phyloP scores from a whole-genome alignment of 2,113 vertebrate species.

The Colistium nudipinnis region DNA sequence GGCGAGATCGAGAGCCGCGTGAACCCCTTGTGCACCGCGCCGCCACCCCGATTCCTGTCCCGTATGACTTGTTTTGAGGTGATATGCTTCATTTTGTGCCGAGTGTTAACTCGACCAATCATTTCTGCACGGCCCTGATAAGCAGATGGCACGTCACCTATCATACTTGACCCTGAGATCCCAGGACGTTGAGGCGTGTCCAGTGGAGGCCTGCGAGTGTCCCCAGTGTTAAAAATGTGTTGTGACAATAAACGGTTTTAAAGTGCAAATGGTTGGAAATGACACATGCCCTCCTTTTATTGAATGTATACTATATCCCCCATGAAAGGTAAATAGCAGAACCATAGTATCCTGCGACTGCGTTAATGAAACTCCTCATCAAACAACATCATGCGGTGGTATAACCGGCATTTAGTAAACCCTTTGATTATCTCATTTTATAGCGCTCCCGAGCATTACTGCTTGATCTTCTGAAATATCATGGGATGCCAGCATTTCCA shows the following conservation, averaged over 20 bases:
- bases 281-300: neutral
- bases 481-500: slow-evolving; percentile 23
- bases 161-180: slow-evolving; percentile 77
- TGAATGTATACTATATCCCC: slow-evolving; percentile 31
- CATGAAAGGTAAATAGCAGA: slow-evolving; percentile 19
- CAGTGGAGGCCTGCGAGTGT: slow-evolving; percentile 33
- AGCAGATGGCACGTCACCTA: slow-evolving; percentile 77
- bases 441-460: slow-evolving; percentile 11
- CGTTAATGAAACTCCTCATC: slow-evolving; percentile 10
- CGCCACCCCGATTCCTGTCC: slow-evolving; percentile 40
- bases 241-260: slow-evolving; percentile 1
- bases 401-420: slow-evolving; percentile 10
- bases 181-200: slow-evolving; percentile 50
- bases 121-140: slow-evolving; percentile 77
- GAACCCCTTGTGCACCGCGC: slow-evolving; percentile 26
- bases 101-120: slow-evolving; percentile 51
- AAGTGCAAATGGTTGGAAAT: neutral
- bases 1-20: slow-evolving; percentile 65
- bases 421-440: slow-evolving; percentile 25
- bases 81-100: slow-evolving; percentile 72
- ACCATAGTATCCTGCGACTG: slow-evolving; percentile 6
- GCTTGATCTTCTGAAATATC: slow-evolving; percentile 29
- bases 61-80: slow-evolving; percentile 56
- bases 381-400: slow-evolving; percentile 7
- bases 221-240: slow-evolving; percentile 1